Conservation (phyloP, 2,113 vertebrate genomes). For the Pseudonaja textilis region DNA sequence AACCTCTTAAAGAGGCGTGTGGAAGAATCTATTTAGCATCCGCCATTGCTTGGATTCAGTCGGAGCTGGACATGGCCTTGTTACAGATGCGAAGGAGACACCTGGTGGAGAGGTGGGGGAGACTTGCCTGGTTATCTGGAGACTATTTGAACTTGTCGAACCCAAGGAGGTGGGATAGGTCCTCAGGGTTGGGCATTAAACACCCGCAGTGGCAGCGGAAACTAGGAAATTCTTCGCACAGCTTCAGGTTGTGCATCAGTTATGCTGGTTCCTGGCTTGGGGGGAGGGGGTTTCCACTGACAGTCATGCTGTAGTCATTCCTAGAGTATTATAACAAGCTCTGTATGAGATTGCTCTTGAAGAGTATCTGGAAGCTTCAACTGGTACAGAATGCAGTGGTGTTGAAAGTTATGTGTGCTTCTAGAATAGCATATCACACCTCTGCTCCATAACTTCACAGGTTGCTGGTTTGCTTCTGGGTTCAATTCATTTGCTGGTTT, state of each 20-base stretch:
- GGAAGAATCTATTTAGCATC: not conserved
- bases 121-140: not conserved
- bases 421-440: not conserved
- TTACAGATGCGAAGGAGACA: not conserved
- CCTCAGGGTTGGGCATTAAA: not conserved
- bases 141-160: not conserved
- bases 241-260: not conserved
- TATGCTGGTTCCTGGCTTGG: not conserved
- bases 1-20: not conserved
- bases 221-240: not conserved
- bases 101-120: not conserved
- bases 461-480: not conserved
- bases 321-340: not conserved
- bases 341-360: not conserved
- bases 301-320: not conserved
- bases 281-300: not conserved
- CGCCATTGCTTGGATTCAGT: not conserved
- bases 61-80: not conserved
- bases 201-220: not conserved
- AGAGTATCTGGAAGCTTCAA: not conserved
- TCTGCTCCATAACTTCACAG: not conserved
- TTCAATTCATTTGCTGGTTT: not conserved
- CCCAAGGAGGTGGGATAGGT: not conserved
- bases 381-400: not conserved
- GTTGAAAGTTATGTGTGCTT: not conserved